Evolutionary conservation across 2,113 vertebrate species (phyloP).

Genomic region (Galeopterus variegatus): DNA sequence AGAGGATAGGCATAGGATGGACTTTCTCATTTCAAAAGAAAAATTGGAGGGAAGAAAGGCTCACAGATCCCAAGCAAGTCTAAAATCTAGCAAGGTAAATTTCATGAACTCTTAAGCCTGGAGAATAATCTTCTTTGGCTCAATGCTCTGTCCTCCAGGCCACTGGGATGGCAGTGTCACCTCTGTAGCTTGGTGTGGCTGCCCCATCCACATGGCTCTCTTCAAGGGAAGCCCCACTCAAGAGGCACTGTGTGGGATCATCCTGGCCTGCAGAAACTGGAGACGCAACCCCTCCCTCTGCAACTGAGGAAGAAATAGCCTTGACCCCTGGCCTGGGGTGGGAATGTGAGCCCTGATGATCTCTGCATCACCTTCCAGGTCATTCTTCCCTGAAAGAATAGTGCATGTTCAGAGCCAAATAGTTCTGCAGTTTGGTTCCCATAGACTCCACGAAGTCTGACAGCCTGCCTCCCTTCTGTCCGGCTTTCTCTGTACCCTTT

Average conservation of each 20-base stretch:
- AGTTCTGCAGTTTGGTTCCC: not conserved
- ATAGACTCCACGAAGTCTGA: not conserved
- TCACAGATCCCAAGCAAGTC: not conserved
- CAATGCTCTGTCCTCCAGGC: not conserved
- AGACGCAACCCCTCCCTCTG: not conserved
- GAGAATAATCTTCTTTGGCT: not conserved
- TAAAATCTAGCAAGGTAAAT: not conserved
- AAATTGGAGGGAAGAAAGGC: not conserved
- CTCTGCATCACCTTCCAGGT: not conserved
- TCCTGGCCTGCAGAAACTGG: not conserved
- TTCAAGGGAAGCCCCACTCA: not conserved
- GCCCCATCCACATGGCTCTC: not conserved
- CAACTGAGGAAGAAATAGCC: not conserved
- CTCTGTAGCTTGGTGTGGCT: not conserved
- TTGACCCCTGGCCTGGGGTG: not conserved
- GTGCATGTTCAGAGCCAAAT: not conserved
- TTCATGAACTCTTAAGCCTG: fast-evolving
- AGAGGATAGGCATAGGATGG: not conserved
- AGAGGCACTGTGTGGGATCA: not conserved
- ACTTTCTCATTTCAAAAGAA: not conserved
- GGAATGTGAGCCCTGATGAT: not conserved
- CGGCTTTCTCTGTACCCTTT: not conserved
- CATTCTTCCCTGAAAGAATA: not conserved
- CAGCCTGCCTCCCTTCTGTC: not conserved
- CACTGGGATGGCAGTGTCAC: not conserved